Conservation (phyloP, 2,113 vertebrate species). For the Corapipo altera region DNA sequence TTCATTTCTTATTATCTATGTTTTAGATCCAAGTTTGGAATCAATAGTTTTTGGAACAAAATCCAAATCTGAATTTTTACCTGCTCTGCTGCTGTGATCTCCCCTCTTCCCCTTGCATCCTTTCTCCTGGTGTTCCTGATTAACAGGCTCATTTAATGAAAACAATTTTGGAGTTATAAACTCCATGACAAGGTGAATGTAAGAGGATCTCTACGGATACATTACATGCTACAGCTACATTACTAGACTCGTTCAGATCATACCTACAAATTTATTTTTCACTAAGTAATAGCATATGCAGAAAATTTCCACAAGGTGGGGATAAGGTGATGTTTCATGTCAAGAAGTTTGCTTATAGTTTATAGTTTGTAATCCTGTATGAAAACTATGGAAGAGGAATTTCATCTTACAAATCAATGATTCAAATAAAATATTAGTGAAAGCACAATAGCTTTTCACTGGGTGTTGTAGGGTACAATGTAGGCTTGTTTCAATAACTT, state of each 20-base stretch:
- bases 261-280: background rate
- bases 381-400: background rate
- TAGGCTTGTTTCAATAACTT: background rate
- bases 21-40: background rate
- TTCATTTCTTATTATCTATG: background rate
- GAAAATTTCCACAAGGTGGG: conserved; percentile 36
- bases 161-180: background rate
- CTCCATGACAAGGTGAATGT: background rate
- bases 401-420: background rate
- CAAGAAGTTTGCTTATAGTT: background rate
- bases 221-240: background rate
- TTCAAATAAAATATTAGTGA: background rate
- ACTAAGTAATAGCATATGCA: background rate
- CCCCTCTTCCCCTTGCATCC: background rate
- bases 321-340: background rate
- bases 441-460: background rate
- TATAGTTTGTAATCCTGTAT: background rate
- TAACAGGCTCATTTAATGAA: background rate
- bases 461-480: background rate
- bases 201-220: background rate
- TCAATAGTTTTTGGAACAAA: background rate
- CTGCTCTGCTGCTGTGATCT: background rate
- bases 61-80: background rate
- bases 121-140: background rate
- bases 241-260: background rate